Base-by-base conservation (phyloP, 2,888 invertebrate genomes). In the Limenitis camilla region DNA sequence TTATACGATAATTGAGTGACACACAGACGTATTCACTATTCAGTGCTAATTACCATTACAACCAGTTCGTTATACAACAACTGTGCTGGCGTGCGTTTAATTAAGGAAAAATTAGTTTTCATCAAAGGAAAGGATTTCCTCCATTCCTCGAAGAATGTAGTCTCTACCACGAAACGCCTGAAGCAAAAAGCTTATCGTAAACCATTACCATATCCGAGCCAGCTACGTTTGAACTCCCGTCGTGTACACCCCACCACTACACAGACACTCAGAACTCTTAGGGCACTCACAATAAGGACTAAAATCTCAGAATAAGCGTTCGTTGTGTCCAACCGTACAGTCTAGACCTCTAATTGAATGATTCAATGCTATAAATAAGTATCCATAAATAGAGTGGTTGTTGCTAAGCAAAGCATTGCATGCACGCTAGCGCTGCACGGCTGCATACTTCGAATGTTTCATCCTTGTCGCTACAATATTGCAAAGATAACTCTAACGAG, bases 331-430 rank as follows among this genome's bases (percentile, higher is more conserved):
- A 44, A 46, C 41, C 40, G 51, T 50, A 41, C 49, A 63, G 69
- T 69, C 71, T 71, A 71, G 69, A 66, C 69, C 66, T 64, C 65
- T 78, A 81, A 81, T 79, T 81, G 76, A 76, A 72, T 67, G 68
- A 71, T 74, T 71, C 67, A 66, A 60, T 55, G 68, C 68, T 76
- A 78, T 73, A 77, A 79, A 78, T 80, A 79, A 63, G 56, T 29
- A 32, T 58, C 62, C 74, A 73, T 70, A 73, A 72, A 76, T 76
- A 78, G 65, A 44, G 19, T 40, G 45, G 59, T 58, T 73, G 80
- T 78, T 78, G 70, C 79, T 63, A 79, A 61, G 71, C 61, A 44
- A 52, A 41, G 39, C 44, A 38, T 40, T 47, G 49, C 53, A 47
- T 44, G 53, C 42, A 38, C 30, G 35, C 42, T 31, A 38, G 19